A percentile compares a stretch with the other conserved stretches of the same genome.
Evolutionary conservation across 1,140 invertebrate species (phyloP).

Genomic region (Pectinophora gossypiella): DNA sequence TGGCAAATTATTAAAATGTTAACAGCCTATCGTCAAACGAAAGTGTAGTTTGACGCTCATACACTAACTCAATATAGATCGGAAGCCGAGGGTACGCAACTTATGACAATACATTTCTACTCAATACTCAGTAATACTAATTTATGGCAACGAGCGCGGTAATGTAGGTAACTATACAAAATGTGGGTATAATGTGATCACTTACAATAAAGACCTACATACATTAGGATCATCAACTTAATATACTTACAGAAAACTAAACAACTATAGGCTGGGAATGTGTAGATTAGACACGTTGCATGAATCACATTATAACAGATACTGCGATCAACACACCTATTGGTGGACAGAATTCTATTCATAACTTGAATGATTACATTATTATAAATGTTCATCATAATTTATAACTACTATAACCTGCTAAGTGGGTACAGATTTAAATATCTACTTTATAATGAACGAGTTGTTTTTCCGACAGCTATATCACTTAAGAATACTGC

Average conservation of each 20-base stretch:
- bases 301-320: background rate
- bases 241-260: slow-evolving; percentile 45
- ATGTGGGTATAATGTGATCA: slow-evolving; percentile 19
- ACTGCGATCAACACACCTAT: too few relatives aligned
- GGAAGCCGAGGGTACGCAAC: too few relatives aligned
- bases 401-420: too few relatives aligned
- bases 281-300: background rate
- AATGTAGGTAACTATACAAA: slow-evolving; percentile 61
- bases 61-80: background rate
- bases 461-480: too few relatives aligned
- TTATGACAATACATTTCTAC: slow-evolving; percentile 13
- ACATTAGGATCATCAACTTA: slow-evolving; percentile 27
- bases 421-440: too few relatives aligned
- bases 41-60: background rate
- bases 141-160: slow-evolving; percentile 61
- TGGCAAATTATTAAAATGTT: slow-evolving; percentile 18
- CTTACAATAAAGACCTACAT: slow-evolving; percentile 36
- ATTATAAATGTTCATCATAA: too few relatives aligned
- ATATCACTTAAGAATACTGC: slow-evolving; percentile 2
- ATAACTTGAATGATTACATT: too few relatives aligned
- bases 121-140: slow-evolving; percentile 38
- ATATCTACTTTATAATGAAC: too few relatives aligned
- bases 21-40: background rate
- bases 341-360: too few relatives aligned
- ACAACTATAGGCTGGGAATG: slow-evolving; percentile 12